Evolutionary conservation across 2,797 vertebrate genomes (phyloP).

Genomic region (Jordanella pulchra): DNA sequence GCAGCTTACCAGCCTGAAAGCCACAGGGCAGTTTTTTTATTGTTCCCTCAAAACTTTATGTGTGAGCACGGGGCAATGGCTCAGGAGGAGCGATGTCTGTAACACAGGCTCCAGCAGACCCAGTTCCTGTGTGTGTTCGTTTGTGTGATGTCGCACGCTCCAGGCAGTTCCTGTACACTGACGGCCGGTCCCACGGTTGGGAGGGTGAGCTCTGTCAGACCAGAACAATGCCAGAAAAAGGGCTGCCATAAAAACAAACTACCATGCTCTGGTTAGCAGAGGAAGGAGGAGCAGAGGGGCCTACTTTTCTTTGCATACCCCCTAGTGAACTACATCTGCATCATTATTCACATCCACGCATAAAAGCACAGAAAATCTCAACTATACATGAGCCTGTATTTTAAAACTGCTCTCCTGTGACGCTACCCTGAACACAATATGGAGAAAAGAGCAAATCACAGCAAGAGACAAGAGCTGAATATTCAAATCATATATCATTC

Average conservation of each 20-base stretch:
- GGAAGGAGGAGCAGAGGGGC: slow-evolving; percentile 40
- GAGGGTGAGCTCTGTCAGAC: slow-evolving; percentile 65
- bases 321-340: slow-evolving; percentile 36
- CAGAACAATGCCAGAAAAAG: slow-evolving; percentile 76
- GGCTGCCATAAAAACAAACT: slow-evolving; percentile 77
- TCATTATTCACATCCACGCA: slow-evolving; percentile 42
- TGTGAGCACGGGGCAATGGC: slow-evolving; percentile 53
- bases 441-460: slow-evolving; percentile 33
- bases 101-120: slow-evolving; percentile 22
- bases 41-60: slow-evolving; percentile 71
- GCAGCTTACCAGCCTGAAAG: slow-evolving; percentile 61
- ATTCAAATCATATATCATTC: slow-evolving; percentile 29
- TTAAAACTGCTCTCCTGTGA: slow-evolving; percentile 29
- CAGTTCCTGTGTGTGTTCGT: slow-evolving; percentile 36
- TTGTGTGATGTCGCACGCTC: slow-evolving; percentile 59
- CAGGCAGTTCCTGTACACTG: slow-evolving; percentile 76
- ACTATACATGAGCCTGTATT: slow-evolving; percentile 13
- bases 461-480: slow-evolving; percentile 40
- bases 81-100: slow-evolving; percentile 44
- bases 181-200: slow-evolving; percentile 75
- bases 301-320: slow-evolving; percentile 28
- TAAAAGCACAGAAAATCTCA: slow-evolving; percentile 32
- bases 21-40: slow-evolving; percentile 72
- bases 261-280: slow-evolving; percentile 63
- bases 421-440: slow-evolving; percentile 25